Evolutionary conservation across 2,113 vertebrate species (phyloP).

Genomic region (Leptobrachium ailaonicum): DNA sequence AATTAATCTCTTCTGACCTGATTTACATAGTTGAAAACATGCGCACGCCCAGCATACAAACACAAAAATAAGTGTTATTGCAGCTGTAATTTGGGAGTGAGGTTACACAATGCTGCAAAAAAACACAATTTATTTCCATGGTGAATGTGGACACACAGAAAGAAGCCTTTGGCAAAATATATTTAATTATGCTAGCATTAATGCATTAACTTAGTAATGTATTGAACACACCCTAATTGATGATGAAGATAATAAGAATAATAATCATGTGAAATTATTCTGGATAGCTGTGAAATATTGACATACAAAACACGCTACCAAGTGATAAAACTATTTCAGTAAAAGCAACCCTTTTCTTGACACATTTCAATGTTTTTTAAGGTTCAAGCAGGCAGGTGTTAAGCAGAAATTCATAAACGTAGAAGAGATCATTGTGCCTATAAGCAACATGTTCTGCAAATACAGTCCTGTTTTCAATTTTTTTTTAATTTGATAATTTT

Average conservation of each 20-base stretch:
- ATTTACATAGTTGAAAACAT: slow-evolving; percentile 43
- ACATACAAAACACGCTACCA: no score
- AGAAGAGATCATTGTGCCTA: no score
- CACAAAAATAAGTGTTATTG: slow-evolving; percentile 15
- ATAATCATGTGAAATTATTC: neutral
- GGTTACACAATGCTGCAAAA: neutral
- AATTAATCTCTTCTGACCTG: slow-evolving; percentile 38
- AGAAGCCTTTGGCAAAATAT: neutral
- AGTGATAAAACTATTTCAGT: no score
- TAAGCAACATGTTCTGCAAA: no score
- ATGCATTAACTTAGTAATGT: neutral
- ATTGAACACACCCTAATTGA: neutral
- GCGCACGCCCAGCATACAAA: slow-evolving; percentile 8
- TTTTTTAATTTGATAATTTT: no score
- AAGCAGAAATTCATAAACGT: no score
- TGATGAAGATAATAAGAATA: neutral
- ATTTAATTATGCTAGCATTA: neutral
- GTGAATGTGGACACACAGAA: neutral
- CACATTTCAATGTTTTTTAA: no score
- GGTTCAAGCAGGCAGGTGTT: no score
- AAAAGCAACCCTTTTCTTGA: no score
- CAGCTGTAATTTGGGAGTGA: neutral
- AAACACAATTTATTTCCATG: neutral
- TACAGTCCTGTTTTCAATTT: no score
- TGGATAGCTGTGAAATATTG: no score